Evolutionary conservation across 2,797 vertebrate genomes (phyloP).

Genomic region (Enoplosus armatus): DNA sequence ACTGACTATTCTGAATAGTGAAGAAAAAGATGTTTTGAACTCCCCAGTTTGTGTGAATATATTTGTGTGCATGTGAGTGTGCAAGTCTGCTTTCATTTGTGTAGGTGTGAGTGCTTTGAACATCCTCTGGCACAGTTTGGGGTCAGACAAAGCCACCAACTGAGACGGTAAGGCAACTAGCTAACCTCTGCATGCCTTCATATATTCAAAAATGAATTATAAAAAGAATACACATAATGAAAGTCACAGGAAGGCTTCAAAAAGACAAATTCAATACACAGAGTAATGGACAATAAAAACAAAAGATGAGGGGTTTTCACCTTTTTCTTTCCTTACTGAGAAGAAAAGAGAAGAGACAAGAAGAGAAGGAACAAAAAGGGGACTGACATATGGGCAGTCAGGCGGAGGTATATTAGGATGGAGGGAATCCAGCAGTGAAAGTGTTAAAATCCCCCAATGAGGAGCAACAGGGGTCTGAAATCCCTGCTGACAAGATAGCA

Average conservation of each 20-base stretch:
- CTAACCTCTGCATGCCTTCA: slow-evolving; percentile 14
- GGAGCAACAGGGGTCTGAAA: slow-evolving; percentile 53
- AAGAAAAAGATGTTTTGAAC: slow-evolving; percentile 24
- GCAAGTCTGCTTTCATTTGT: slow-evolving; percentile 13
- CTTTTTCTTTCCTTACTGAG: not conserved
- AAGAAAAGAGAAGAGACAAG: not conserved
- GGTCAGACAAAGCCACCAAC: slow-evolving; percentile 46
- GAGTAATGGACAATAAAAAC: not conserved
- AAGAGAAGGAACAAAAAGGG: not conserved
- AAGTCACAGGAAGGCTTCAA: slow-evolving; percentile 3
- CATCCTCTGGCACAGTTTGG: slow-evolving; percentile 45
- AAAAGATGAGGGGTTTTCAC: not conserved
- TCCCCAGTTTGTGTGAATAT: slow-evolving; percentile 11
- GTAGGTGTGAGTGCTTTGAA: slow-evolving; percentile 48
- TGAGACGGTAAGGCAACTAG: slow-evolving; percentile 29
- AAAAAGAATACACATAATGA: not conserved
- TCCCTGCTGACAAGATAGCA: slow-evolving; percentile 64
- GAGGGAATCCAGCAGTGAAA: slow-evolving; percentile 77
- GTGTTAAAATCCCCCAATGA: slow-evolving; percentile 79
- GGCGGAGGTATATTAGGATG: slow-evolving; percentile 77
- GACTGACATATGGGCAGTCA: slow-evolving; percentile 74
- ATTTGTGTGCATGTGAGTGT: slow-evolving; percentile 6
- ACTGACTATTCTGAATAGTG: slow-evolving; percentile 30
- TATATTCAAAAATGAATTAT: slow-evolving; percentile 11
- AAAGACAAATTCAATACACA: not conserved